A percentile compares a stretch with the other conserved stretches of the same genome.
Evolutionary conservation across 2,888 invertebrate genomes (phyloP).

Genomic region (Himalopsyche tibetana): DNA sequence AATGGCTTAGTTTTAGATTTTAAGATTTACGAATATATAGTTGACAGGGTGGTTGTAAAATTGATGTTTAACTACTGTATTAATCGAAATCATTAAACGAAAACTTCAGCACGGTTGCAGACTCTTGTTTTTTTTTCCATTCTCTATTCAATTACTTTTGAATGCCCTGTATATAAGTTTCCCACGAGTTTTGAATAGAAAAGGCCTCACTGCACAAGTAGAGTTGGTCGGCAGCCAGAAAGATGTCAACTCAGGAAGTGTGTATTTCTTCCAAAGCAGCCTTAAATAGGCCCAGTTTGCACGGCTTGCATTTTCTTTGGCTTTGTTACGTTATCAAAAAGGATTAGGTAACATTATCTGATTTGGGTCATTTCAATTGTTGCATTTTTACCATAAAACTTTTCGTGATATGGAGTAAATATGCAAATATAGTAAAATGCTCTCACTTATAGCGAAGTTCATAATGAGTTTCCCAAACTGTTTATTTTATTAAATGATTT

Average conservation of each 20-base stretch:
- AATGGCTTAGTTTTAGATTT: no score
- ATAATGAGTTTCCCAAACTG: no score
- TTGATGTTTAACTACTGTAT: no score
- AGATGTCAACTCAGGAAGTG: conserved; percentile 42
- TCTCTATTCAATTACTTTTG: neutral
- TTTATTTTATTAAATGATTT: no score
- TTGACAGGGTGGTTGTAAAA: no score
- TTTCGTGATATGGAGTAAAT: no score
- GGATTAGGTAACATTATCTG: neutral
- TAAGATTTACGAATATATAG: no score
- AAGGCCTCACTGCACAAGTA: conserved; percentile 25
- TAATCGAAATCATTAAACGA: no score
- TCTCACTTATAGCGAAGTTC: no score
- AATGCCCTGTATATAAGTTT: conserved; percentile 12
- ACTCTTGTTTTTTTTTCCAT: no score
- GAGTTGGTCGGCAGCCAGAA: conserved; percentile 26
- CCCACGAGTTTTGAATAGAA: conserved; percentile 38
- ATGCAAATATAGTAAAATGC: no score
- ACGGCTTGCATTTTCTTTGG: conserved; percentile 24
- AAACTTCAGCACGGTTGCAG: no score
- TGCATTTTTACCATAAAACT: neutral
- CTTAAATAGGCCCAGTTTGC: conserved; percentile 23
- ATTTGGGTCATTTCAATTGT: conserved; percentile 23
- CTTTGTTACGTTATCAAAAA: conserved; percentile 28
- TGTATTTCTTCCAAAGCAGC: conserved; percentile 34